Percentiles rank a stretch among this genome's conserved stretches.
Evolutionary conservation across 2,113 vertebrate species (phyloP).

Genomic region (Thamnaconus septentrionalis): DNA sequence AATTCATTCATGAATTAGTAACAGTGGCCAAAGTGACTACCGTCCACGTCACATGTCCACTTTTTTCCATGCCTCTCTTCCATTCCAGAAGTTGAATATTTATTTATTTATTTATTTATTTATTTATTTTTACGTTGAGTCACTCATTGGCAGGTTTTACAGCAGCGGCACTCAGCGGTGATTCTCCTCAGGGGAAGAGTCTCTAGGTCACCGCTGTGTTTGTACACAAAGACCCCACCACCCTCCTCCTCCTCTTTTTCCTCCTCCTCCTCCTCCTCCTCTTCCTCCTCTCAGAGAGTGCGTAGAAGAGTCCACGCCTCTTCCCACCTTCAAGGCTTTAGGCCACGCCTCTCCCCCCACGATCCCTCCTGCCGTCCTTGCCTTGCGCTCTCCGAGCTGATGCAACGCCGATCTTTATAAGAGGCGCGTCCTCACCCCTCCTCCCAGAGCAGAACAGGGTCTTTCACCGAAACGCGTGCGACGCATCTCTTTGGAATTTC

Average conservation of each 20-base stretch:
- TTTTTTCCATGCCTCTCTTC: too few species aligned
- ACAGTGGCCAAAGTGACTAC: too few species aligned
- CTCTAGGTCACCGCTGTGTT: constrained; percentile 58
- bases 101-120: too few species aligned
- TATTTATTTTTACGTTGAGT: too few species aligned
- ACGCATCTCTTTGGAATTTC: constrained; percentile 24
- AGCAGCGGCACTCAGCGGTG: not conserved
- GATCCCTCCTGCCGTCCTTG: not conserved
- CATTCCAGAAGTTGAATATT: too few species aligned
- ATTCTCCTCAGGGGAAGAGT: constrained; percentile 3
- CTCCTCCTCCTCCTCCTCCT: not conserved
- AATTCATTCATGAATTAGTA: too few species aligned
- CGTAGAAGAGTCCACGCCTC: too few species aligned
- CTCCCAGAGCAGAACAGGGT: constrained; percentile 32
- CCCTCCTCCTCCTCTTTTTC: not conserved
- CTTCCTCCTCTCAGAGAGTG: too few species aligned
- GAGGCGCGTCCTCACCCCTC: constrained; percentile 44
- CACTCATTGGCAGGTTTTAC: too few species aligned
- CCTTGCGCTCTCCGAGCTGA: constrained; percentile 67
- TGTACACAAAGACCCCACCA: constrained; percentile 69
- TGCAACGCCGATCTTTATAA: constrained; percentile 73
- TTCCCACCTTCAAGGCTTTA: too few species aligned
- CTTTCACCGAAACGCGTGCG: not conserved
- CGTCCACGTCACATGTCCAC: too few species aligned
- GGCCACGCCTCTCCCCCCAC: too few species aligned